Percentiles rank a stretch among this genome's conserved stretches.
Conservation (phyloP, 2,888 invertebrate genomes). For the Rambutsinella grinnellia region DNA sequence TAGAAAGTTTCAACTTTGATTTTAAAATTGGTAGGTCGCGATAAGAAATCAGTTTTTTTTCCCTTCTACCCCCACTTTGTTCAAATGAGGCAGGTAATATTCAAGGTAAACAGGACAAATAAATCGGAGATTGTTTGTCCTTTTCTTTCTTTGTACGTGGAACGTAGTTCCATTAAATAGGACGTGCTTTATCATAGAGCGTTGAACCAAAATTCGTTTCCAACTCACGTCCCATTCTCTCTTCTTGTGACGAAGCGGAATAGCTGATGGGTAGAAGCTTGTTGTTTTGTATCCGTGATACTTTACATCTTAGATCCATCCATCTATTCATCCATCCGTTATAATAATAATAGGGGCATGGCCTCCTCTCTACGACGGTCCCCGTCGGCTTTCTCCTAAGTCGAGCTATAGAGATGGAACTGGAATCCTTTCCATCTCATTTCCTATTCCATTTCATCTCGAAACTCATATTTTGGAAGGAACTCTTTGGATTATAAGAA, state of each 20-base stretch:
- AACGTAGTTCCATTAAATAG: constrained; percentile 17
- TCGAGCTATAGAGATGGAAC: too few relatives aligned
- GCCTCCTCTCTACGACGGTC: neutral
- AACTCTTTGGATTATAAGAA: too few relatives aligned
- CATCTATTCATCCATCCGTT: constrained; percentile 28
- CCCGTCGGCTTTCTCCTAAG: too few relatives aligned
- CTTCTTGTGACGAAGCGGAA: neutral
- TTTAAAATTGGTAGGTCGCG: too few relatives aligned
- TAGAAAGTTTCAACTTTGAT: too few relatives aligned
- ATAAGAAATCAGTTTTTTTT: too few relatives aligned
- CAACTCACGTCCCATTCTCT: constrained; percentile 38
- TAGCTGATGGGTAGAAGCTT: neutral
- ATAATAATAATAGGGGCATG: neutral
- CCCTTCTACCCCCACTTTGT: too few relatives aligned
- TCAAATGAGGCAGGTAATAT: constrained; percentile 41
- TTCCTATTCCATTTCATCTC: constrained; percentile 53
- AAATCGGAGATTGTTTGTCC: constrained; percentile 8
- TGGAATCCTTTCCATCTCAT: constrained; percentile 51
- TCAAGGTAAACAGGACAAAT: constrained; percentile 38
- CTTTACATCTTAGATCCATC: neutral
- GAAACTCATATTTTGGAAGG: constrained; percentile 47
- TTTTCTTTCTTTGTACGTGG: neutral
- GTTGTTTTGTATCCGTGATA: neutral
- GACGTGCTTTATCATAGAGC: constrained; percentile 40
- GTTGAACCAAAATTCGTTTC: constrained; percentile 29